A percentile compares a stretch with the other conserved stretches of the same genome.
Evolutionary conservation across 2,888 invertebrate species (phyloP).

Genomic region (Zygothrica quintamaculata): DNA sequence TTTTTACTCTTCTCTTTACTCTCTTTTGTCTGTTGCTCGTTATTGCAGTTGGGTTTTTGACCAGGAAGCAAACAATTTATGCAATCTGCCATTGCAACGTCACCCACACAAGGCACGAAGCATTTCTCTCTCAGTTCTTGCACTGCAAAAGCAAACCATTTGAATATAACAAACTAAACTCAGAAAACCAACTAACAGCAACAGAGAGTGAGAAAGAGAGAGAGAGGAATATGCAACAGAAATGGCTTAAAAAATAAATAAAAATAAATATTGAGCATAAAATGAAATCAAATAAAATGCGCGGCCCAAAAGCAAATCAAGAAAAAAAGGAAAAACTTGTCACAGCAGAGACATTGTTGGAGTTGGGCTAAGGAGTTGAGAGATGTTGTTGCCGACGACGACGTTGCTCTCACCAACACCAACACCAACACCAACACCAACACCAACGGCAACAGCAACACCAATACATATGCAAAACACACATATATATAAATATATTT

Average conservation of each 20-base stretch:
- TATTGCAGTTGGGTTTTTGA: constrained; percentile 37
- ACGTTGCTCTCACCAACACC: constrained; percentile 54
- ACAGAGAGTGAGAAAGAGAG: too few relatives aligned
- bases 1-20: constrained; percentile 5
- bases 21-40: too few relatives aligned
- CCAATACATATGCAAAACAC: too few relatives aligned
- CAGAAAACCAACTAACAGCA: constrained; percentile 36
- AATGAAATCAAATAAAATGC: constrained; percentile 73
- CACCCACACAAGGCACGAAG: constrained; percentile 26
- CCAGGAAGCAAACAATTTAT: constrained; percentile 77
- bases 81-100: constrained; percentile 66
- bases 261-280: constrained; percentile 31
- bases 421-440: constrained; percentile 13
- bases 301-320: constrained; percentile 62
- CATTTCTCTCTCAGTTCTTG: constrained; percentile 5
- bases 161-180: constrained; percentile 33
- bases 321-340: constrained; percentile 63
- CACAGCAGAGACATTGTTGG: constrained; percentile 22
- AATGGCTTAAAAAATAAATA: constrained; percentile 59
- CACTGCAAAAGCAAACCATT: too few relatives aligned
- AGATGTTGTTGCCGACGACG: constrained; percentile 13
- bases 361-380: neutral
- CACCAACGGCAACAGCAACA: too few relatives aligned
- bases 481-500: too few relatives aligned
- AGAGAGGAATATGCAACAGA: constrained; percentile 17